Evolutionary conservation across 2,888 invertebrate genomes (phyloP).

Genomic region (Dynastes hyllus): DNA sequence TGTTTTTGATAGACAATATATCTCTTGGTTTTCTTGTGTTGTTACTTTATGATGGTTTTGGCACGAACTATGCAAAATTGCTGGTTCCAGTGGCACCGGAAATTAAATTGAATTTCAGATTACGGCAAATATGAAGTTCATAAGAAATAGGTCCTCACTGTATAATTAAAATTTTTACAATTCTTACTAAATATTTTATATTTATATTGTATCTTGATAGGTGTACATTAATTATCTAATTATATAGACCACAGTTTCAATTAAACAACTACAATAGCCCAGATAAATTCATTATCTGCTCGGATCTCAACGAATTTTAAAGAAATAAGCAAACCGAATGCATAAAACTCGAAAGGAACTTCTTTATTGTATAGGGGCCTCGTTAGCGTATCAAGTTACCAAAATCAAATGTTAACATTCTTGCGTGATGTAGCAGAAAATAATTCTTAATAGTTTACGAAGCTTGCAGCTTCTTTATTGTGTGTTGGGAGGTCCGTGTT

Average conservation of each 20-base stretch:
- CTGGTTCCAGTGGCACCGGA: no score
- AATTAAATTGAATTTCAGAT: no score
- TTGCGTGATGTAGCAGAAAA: slow-evolving; percentile 69
- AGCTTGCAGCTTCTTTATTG: slow-evolving; percentile 68
- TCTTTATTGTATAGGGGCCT: slow-evolving; percentile 48
- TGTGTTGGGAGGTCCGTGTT: slow-evolving; percentile 62
- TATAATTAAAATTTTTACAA: no score
- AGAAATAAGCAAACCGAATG: slow-evolving; percentile 63
- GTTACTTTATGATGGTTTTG: no score
- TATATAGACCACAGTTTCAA: slow-evolving; percentile 8
- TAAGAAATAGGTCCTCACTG: no score
- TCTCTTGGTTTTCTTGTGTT: no score
- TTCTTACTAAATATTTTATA: no score
- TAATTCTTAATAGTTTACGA: slow-evolving; percentile 68
- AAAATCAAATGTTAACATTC: slow-evolving; percentile 70
- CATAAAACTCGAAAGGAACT: slow-evolving; percentile 58
- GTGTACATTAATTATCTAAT: no score
- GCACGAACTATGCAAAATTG: no score
- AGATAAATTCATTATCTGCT: slow-evolving; percentile 32
- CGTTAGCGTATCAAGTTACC: slow-evolving; percentile 66
- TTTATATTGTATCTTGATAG: no score
- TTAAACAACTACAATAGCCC: slow-evolving; percentile 16
- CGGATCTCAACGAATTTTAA: slow-evolving; percentile 46
- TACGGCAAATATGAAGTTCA: no score
- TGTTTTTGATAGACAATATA: no score